Percentiles rank a stretch among this genome's conserved stretches.
Conservation (phyloP, 2,113 vertebrate species). For the Dasypus novemcinctus region DNA sequence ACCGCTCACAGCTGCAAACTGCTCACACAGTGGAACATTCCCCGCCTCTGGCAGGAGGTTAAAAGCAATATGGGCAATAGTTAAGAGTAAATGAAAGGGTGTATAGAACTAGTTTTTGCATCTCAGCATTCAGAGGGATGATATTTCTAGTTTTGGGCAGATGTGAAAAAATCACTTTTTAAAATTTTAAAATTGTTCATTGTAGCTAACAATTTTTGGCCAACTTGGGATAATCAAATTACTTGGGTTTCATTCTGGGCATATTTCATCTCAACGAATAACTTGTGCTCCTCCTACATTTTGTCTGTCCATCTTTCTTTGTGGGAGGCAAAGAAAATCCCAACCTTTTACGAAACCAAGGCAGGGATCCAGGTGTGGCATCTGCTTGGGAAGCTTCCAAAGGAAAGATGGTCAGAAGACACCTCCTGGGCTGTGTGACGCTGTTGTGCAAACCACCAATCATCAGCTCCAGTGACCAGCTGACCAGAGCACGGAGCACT, state of each 20-base stretch:
- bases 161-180: neutral
- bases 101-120: neutral
- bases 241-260: neutral
- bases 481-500: neutral
- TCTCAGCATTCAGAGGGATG: neutral
- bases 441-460: neutral
- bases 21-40: neutral
- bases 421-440: neutral
- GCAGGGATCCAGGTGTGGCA: neutral
- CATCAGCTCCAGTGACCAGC: neutral
- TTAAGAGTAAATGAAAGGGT: neutral
- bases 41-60: neutral
- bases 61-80: neutral
- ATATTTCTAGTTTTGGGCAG: neutral
- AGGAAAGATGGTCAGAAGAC: neutral
- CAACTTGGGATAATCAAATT: neutral
- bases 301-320: neutral
- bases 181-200: neutral
- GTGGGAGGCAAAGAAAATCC: neutral
- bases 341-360: neutral
- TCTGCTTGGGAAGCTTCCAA: neutral
- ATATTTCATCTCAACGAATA: neutral
- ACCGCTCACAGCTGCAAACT: neutral
- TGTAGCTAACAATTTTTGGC: neutral
- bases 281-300: neutral